phyloP scores from a whole-genome alignment of 2,113 vertebrate genomes.

The Neofelis nebulosa region DNA sequence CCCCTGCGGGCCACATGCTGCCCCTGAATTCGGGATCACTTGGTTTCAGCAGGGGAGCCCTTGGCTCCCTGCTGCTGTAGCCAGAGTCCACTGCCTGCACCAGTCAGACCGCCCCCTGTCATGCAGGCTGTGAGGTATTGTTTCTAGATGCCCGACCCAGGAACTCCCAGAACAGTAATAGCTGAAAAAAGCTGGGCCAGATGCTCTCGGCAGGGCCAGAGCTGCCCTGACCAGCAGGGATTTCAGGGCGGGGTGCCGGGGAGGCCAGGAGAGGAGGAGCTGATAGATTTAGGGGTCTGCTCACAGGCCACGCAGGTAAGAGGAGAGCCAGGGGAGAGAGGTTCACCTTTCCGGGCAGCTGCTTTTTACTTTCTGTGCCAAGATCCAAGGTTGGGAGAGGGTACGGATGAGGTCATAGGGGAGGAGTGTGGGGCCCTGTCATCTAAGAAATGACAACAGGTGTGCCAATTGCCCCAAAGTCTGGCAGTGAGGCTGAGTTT shows the following conservation, averaged over 20 bases:
- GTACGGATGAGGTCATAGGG: accelerated
- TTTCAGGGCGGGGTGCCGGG: neutral
- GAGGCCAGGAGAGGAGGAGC: neutral
- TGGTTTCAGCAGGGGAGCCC: neutral
- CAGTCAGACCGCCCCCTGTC: neutral
- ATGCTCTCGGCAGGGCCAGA: accelerated
- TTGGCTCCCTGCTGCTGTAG: accelerated
- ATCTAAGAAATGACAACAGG: neutral
- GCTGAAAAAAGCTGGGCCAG: neutral
- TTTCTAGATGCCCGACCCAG: accelerated
- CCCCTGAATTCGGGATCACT: neutral
- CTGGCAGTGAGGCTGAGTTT: neutral
- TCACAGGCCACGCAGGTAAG: neutral
- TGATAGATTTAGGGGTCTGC: neutral
- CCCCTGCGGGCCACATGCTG: neutral
- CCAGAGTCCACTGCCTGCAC: neutral
- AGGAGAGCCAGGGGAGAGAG: neutral
- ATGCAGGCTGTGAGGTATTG: accelerated
- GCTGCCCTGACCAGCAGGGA: neutral
- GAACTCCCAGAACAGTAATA: accelerated
- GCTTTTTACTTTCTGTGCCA: neutral
- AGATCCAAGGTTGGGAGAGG: neutral
- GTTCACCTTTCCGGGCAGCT: accelerated
- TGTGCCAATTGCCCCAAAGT: too few species aligned
- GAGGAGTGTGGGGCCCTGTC: accelerated